Evolutionary conservation across 92 coral and sea anemone genomes (phyloP).

Genomic region (Epizoanthus scotinus): DNA sequence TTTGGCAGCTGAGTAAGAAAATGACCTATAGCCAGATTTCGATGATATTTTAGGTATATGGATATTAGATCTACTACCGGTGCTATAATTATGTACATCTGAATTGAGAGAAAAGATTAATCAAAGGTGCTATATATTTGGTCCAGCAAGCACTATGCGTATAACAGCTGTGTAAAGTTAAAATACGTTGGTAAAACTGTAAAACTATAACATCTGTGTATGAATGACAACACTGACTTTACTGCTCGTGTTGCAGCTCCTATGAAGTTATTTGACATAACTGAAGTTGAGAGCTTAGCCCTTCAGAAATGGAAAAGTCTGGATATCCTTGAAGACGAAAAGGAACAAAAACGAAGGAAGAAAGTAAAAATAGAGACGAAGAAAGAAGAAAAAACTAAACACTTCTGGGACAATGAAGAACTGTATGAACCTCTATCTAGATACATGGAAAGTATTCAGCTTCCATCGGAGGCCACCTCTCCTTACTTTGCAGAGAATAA

Average conservation of each 20-base stretch:
- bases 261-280: slow-evolving; percentile 74
- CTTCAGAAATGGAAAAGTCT: slow-evolving; percentile 72
- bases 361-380: slow-evolving; percentile 46
- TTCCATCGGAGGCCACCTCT: slow-evolving; percentile 52
- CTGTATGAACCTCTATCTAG: slow-evolving; percentile 66
- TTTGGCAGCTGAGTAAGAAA: too few relatives aligned
- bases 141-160: too few relatives aligned
- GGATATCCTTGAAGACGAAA: slow-evolving; percentile 68
- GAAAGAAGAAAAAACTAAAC: slow-evolving; percentile 74
- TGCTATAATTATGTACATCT: too few relatives aligned
- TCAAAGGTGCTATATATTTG: too few relatives aligned
- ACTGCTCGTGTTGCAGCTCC: slow-evolving; percentile 52
- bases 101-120: too few relatives aligned
- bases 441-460: slow-evolving; percentile 65
- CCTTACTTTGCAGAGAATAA: slow-evolving; percentile 29
- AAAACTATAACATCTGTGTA: too few relatives aligned
- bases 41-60: too few relatives aligned
- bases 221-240: neutral
- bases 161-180: too few relatives aligned
- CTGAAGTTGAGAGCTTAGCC: slow-evolving; percentile 68
- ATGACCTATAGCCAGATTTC: too few relatives aligned
- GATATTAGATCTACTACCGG: too few relatives aligned
- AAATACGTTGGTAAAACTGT: too few relatives aligned
- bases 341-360: slow-evolving; percentile 52
- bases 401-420: slow-evolving; percentile 83